Conservation (phyloP, 2,113 vertebrate species). For the Gallinago paraguaiae region DNA sequence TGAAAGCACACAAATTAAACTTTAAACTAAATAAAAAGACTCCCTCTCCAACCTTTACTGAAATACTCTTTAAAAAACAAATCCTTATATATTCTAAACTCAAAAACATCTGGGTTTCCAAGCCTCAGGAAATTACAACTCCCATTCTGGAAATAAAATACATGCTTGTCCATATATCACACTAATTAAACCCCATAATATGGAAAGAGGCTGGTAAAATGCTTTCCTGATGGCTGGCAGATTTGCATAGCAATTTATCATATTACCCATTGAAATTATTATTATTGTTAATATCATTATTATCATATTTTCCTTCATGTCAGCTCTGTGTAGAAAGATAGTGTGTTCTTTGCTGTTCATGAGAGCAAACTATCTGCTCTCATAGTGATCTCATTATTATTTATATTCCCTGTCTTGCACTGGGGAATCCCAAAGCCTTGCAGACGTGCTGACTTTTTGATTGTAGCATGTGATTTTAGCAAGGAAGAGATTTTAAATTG, state of each 20-base stretch:
- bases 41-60: neutral
- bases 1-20: slow-evolving; percentile 35
- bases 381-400: neutral
- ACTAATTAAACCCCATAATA: slow-evolving; percentile 25
- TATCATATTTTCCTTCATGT: neutral
- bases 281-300: slow-evolving; percentile 2
- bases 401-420: neutral
- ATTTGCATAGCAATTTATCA: neutral
- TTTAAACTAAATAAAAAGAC: slow-evolving; percentile 18
- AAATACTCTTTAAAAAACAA: slow-evolving; percentile 29
- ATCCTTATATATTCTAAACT: neutral
- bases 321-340: neutral
- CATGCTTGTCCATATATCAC: slow-evolving; percentile 41
- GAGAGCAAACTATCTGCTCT: neutral
- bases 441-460: neutral
- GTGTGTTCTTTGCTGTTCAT: neutral
- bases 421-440: neutral
- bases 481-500: neutral
- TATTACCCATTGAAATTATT: neutral
- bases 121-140: slow-evolving; percentile 73
- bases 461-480: neutral
- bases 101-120: slow-evolving; percentile 67
- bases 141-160: slow-evolving; percentile 46
- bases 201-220: neutral
- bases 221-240: neutral